Evolutionary conservation across 2,888 invertebrate species (phyloP).

Genomic region (Drosophila rubida): DNA sequence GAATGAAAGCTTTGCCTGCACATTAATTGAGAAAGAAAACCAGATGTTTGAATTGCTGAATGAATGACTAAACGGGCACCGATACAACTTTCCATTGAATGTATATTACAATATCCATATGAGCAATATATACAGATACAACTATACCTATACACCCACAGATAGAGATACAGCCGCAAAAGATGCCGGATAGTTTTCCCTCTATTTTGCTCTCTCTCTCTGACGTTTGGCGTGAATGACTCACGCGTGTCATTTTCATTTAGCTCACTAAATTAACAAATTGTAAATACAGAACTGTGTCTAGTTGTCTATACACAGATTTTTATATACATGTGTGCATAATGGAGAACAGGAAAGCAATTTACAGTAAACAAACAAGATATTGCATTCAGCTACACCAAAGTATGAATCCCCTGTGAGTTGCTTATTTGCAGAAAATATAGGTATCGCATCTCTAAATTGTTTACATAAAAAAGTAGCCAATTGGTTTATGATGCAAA

Average conservation of each 20-base stretch:
- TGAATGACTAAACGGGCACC: conserved; percentile 53
- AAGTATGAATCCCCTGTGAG: background rate
- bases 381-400: background rate
- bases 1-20: conserved; percentile 10
- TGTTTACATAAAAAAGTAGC: background rate
- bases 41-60: conserved; percentile 49
- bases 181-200: conserved; percentile 31
- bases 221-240: conserved; percentile 34
- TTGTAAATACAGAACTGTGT: conserved; percentile 50
- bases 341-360: conserved; percentile 32
- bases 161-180: conserved; percentile 16
- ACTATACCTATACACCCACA: background rate
- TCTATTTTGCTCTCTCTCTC: conserved; percentile 2
- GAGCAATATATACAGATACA: conserved; percentile 2
- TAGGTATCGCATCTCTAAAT: too few species aligned
- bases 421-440: background rate
- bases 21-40: conserved; percentile 25
- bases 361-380: conserved; percentile 10
- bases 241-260: conserved; percentile 63
- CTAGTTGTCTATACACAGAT: conserved; percentile 3
- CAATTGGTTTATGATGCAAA: background rate
- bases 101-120: conserved; percentile 7
- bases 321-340: background rate
- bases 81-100: conserved; percentile 43
- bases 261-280: conserved; percentile 50